Evolutionary conservation across 2,797 vertebrate genomes (phyloP), one percentile per base, ranked within the genome.

Genomic region (Enteromius anoplus): DNA sequence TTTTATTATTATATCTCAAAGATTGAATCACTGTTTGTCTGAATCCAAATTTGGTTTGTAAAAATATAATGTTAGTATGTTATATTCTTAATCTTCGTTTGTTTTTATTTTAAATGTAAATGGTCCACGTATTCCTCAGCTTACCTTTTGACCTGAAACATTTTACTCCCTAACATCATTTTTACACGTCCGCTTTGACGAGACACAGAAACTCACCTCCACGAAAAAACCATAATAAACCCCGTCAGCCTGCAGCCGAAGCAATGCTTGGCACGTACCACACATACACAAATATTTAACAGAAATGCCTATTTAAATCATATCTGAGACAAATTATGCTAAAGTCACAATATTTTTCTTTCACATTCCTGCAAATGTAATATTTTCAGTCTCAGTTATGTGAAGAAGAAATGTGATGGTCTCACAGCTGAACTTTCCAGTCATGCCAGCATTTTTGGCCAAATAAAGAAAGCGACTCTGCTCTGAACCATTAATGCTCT

Each of bases 161-260:
- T 5, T 58, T 75, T 58, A 75, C 72, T 75, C 51, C 32, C 21
- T 23, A 23, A 15, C 32, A 40, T 23, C 0, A 7, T 23, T 58
- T 55, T 40, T 15, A 40, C 32, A 15, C 32, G 12, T 32, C 3
- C 12, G 0, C 21, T 58, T 75, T 58, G 32, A 58, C 21, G 7
- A 49, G 45, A 71, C 42, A 19, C 73, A 76, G 53, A 14, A 65
- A 49, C 29, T 1, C 47, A 12, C 11, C 8, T 58, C 34, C 17
- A 42, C 29, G 77, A 68, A 53, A 40, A 78, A 68, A 53, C 77
- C n/a, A 3, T 29, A 69, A 55, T 23, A 68, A 75, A 75, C 19
- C 32, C 10, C 1, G 15, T 64, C 26, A 49, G 26, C 19, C 60
- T 23, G 32, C 7, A 47, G 26, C 40, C 37, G 11, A 11, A 78